These are phyloP conservation scores for Corythaeola cristata DNA, from an alignment of 2,113 vertebrate genomes.

Conservation along the genomic window DNA sequence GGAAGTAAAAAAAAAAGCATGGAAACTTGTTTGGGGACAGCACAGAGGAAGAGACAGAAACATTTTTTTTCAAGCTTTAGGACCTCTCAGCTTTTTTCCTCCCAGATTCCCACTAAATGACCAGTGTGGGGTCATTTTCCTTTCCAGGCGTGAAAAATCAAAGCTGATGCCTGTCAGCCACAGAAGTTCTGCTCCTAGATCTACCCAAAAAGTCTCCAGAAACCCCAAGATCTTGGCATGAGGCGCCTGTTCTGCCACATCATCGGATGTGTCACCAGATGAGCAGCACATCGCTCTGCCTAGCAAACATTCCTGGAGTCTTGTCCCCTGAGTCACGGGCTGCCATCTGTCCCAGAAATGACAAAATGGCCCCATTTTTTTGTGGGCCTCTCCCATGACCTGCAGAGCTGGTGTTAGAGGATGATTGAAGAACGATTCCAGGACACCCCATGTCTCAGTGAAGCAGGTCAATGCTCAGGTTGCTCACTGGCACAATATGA, in stretches of 20 bases:
- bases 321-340: not conserved
- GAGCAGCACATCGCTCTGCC: not conserved
- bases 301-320: not conserved
- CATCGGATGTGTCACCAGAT: not conserved
- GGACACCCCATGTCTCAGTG: fast-evolving
- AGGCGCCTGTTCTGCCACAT: not conserved
- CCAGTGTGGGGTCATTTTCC: fast-evolving
- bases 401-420: not conserved
- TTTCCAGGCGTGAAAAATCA: not conserved
- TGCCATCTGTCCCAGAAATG: not conserved
- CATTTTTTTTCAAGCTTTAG: not conserved
- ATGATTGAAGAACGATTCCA: not conserved
- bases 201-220: not conserved
- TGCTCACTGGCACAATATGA: not conserved
- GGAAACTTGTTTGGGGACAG: not conserved
- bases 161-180: not conserved
- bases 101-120: not conserved
- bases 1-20: not conserved
- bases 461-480: not conserved
- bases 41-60: not conserved
- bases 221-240: not conserved
- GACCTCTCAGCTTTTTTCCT: not conserved
- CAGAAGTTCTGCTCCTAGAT: not conserved
- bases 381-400: fast-evolving
- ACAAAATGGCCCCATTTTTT: fast-evolving